Percentiles rank a stretch among this genome's conserved stretches.
These are phyloP conservation scores for Planiliza haematocheilus DNA, from an alignment of 2,113 vertebrate genomes.

Conservation along the genomic window DNA sequence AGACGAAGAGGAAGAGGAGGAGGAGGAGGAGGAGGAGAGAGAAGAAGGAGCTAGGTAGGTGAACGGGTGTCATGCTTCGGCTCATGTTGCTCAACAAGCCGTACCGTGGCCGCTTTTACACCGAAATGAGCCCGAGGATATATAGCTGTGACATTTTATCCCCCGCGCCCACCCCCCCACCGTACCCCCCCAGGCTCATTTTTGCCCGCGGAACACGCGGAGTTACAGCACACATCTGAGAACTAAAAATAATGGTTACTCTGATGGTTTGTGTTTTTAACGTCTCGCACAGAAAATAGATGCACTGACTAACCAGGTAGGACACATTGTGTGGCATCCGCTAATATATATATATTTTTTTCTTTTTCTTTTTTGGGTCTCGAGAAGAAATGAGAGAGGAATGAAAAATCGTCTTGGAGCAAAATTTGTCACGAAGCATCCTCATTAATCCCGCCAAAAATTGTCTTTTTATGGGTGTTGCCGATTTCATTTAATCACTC, in stretches of 20 bases:
- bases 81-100: constrained; percentile 69
- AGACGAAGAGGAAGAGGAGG: constrained; percentile 43
- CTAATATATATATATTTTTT: constrained; percentile 24
- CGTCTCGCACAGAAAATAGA: constrained; percentile 49
- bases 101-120: constrained; percentile 55
- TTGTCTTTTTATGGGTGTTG: constrained; percentile 68
- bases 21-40: constrained; percentile 47
- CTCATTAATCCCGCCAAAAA: constrained; percentile 64
- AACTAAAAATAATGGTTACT: constrained; percentile 52
- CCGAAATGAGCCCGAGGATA: constrained; percentile 72
- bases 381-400: constrained; percentile 30
- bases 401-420: constrained; percentile 62
- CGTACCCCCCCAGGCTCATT: too few relatives aligned
- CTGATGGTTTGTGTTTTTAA: constrained; percentile 61
- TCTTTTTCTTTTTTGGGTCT: constrained; percentile 18
- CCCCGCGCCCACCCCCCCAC: constrained; percentile 30
- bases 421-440: constrained; percentile 53
- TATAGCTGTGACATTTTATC: constrained; percentile 71
- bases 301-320: constrained; percentile 46
- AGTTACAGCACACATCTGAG: constrained; percentile 39
- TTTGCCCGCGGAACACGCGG: constrained; percentile 59
- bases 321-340: constrained; percentile 35
- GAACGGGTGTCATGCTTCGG: constrained; percentile 69
- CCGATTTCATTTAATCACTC: constrained; percentile 68
- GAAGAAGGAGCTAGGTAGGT: constrained; percentile 67